phyloP scores from a whole-genome alignment of 2,888 invertebrate genomes.

The Megaustenia siamemsis region DNA sequence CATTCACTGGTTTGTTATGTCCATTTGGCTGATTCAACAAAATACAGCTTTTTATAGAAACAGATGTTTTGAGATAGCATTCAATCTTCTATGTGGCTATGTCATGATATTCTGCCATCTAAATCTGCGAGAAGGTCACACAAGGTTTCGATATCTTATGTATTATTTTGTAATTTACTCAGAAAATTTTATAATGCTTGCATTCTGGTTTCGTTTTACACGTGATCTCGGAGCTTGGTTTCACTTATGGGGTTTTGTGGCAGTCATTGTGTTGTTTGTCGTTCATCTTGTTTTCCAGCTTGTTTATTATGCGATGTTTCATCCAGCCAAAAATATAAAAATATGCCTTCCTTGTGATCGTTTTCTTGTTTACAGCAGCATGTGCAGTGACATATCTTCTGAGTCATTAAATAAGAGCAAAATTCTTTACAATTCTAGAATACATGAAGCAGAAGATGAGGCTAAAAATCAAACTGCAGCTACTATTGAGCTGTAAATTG shows the following conservation, averaged over 20 bases:
- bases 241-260: constrained; percentile 74
- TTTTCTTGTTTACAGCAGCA: constrained; percentile 64
- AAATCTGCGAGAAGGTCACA: constrained; percentile 89
- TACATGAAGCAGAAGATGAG: neutral
- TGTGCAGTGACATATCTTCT: constrained; percentile 64
- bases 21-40: constrained; percentile 79
- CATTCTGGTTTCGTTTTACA: constrained; percentile 79
- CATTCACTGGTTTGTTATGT: constrained; percentile 80
- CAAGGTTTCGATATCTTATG: constrained; percentile 82
- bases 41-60: constrained; percentile 70
- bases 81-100: constrained; percentile 86
- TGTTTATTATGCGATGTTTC: constrained; percentile 77
- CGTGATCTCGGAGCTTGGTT: constrained; percentile 73
- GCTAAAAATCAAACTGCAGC: too few species aligned
- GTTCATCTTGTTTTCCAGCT: constrained; percentile 76
- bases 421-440: constrained; percentile 1
- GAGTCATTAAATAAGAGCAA: neutral
- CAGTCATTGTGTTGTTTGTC: constrained; percentile 74
- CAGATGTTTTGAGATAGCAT: constrained; percentile 72
- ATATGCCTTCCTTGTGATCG: constrained; percentile 63
- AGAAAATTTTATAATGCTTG: constrained; percentile 81
- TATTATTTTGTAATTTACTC: constrained; percentile 80
- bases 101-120: constrained; percentile 93
- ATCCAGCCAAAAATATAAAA: constrained; percentile 72
- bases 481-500: too few species aligned